phyloP scores from a whole-genome alignment of 2,797 vertebrate genomes.

The Synaphobranchus kaupii region DNA sequence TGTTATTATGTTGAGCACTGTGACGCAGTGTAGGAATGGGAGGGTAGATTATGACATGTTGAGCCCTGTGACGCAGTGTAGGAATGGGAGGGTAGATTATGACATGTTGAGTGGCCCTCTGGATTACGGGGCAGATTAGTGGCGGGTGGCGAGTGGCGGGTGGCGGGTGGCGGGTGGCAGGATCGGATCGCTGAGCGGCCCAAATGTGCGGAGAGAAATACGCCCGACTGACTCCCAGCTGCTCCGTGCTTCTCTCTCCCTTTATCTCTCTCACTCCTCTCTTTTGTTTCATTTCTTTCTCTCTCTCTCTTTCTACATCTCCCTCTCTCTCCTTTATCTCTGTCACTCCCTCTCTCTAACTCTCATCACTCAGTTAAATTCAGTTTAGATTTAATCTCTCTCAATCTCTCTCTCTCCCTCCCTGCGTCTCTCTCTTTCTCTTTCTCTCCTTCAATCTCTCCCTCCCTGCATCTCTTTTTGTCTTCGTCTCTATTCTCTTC shows the following conservation, averaged over 20 bases:
- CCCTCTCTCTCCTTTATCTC: neutral
- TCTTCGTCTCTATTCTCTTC: too few species aligned
- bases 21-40: neutral
- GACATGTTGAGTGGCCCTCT: neutral
- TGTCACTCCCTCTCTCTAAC: too few species aligned
- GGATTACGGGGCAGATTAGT: neutral
- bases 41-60: neutral
- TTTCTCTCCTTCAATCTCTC: neutral
- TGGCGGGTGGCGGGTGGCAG: neutral
- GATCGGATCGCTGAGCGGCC: neutral
- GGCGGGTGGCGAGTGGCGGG: neutral
- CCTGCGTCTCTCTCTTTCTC: neutral
- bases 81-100: neutral
- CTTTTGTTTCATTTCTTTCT: neutral
- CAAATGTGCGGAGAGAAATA: conserved; percentile 5
- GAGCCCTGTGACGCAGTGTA: too few species aligned
- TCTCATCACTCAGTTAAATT: too few species aligned
- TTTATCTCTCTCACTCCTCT: too few species aligned
- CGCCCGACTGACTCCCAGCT: neutral
- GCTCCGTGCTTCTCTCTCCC: neutral
- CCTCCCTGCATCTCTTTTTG: neutral
- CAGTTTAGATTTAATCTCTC: too few species aligned
- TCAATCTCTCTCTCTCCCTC: neutral
- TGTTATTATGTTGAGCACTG: neutral
- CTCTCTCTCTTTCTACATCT: neutral